Conservation (phyloP, 1,140 invertebrate species). For the Zaprionus camerounensis region DNA sequence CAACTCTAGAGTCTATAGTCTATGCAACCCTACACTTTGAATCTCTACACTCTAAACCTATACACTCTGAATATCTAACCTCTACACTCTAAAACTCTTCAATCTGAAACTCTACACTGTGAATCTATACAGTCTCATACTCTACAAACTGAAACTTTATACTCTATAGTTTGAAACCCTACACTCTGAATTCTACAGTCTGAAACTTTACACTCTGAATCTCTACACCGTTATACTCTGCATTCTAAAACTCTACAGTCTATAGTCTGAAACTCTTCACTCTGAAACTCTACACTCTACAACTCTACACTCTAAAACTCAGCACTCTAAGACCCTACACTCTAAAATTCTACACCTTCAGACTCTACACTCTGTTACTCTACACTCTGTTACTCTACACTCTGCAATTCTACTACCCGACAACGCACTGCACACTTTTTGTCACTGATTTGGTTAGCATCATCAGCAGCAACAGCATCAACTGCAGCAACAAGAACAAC, state of each 20-base stretch:
- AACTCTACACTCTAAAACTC: too few relatives aligned
- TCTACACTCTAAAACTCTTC: background rate
- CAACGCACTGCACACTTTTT: background rate
- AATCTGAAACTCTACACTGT: background rate
- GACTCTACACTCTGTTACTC: background rate
- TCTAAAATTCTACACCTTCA: background rate
- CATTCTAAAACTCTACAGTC: too few relatives aligned
- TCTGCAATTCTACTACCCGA: background rate
- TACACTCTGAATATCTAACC: too few relatives aligned
- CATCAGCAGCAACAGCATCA: constrained; percentile 8
- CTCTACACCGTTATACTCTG: background rate
- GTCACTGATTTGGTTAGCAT: constrained; percentile 36
- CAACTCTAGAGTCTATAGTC: too few relatives aligned
- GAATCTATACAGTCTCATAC: too few relatives aligned
- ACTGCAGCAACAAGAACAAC: constrained; percentile 8
- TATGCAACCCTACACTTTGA: too few relatives aligned
- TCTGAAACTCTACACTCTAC: background rate
- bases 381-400: background rate
- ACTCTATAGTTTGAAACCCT: too few relatives aligned
- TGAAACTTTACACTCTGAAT: too few relatives aligned
- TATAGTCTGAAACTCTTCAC: too few relatives aligned
- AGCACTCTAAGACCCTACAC: background rate
- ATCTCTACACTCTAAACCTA: too few relatives aligned
- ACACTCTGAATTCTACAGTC: too few relatives aligned
- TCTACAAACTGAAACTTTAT: background rate